These are phyloP conservation scores for Psylliodes chrysocephalus DNA, from an alignment of 2,888 invertebrate species.

Conservation along the genomic window DNA sequence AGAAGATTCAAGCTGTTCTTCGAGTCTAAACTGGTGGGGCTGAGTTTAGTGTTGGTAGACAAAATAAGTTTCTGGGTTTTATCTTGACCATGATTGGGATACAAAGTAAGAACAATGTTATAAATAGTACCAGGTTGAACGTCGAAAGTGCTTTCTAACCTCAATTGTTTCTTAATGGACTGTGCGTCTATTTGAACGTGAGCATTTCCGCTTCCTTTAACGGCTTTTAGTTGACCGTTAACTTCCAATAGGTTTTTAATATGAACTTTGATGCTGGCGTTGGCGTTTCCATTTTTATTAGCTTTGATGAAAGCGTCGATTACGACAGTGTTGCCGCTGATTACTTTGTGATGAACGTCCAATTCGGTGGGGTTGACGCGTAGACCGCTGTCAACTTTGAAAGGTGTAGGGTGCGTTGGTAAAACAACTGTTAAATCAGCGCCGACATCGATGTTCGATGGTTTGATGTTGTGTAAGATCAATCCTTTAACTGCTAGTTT, in stretches of 20 bases:
- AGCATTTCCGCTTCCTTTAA: slow-evolving; percentile 74
- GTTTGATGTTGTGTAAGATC: slow-evolving; percentile 67
- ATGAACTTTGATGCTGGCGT: slow-evolving; percentile 68
- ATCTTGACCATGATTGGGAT: slow-evolving; percentile 76
- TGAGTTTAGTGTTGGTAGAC: slow-evolving; percentile 71
- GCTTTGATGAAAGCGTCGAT: slow-evolving; percentile 69
- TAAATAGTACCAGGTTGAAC: slow-evolving; percentile 70
- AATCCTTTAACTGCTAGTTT: slow-evolving; percentile 73
- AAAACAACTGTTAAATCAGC: slow-evolving; percentile 69
- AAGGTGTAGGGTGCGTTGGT: slow-evolving; percentile 67
- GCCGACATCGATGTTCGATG: slow-evolving; percentile 69
- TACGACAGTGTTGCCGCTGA: slow-evolving; percentile 65
- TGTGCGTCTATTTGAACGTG: slow-evolving; percentile 70
- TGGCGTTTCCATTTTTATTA: slow-evolving; percentile 62
- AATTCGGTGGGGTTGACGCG: slow-evolving; percentile 55
- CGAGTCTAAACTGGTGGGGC: slow-evolving; percentile 68
- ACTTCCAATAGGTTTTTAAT: slow-evolving; percentile 72
- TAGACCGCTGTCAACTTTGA: slow-evolving; percentile 60
- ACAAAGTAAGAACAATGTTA: slow-evolving; percentile 72
- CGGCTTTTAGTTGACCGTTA: slow-evolving; percentile 73
- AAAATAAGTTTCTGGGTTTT: slow-evolving; percentile 75
- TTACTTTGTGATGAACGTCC: slow-evolving; percentile 68
- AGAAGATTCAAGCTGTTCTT: slow-evolving; percentile 67
- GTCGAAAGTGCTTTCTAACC: slow-evolving; percentile 71
- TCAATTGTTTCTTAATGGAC: slow-evolving; percentile 70